These are phyloP conservation scores for Geodia barretti DNA, from an alignment of 37 sponge, comb jelly and placozoan species.

Conservation along the genomic window DNA sequence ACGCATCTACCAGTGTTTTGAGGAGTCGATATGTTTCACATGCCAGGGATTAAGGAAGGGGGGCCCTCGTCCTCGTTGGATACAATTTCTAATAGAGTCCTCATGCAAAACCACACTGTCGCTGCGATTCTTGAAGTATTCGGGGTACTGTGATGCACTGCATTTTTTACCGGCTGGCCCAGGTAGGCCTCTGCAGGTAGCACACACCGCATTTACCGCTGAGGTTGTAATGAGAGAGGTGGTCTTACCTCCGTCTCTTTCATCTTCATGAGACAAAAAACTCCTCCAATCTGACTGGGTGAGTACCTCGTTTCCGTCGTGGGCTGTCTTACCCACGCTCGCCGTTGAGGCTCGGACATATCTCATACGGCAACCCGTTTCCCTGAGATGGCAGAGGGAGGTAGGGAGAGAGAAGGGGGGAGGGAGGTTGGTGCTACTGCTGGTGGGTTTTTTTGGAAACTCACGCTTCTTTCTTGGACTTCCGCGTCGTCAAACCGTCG, in stretches of 20 bases:
- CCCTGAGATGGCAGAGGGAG: too few relatives aligned
- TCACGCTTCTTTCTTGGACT: slow-evolving; percentile 87
- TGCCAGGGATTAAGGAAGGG: background rate
- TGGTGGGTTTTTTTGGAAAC: too few relatives aligned
- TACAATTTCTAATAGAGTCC: too few relatives aligned
- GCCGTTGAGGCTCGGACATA: slow-evolving; percentile 90
- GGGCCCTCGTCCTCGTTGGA: too few relatives aligned
- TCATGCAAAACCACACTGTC: slow-evolving; percentile 68
- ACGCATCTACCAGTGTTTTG: background rate
- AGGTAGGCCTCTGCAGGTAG: slow-evolving; percentile 81
- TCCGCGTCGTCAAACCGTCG: slow-evolving; percentile 92
- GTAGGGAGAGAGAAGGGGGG: too few relatives aligned
- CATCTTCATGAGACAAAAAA: slow-evolving; percentile 96
- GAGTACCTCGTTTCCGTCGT: slow-evolving; percentile 92
- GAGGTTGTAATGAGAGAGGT: background rate
- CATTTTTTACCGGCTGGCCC: slow-evolving; percentile 80
- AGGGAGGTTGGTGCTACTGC: too few relatives aligned
- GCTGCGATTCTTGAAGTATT: slow-evolving; percentile 99
- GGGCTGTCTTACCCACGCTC: slow-evolving; percentile 96
- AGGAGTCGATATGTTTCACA: background rate
- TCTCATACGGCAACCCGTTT: slow-evolving; percentile 86
- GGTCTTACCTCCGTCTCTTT: slow-evolving; percentile 93
- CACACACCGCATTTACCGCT: background rate
- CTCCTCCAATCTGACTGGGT: slow-evolving; percentile 97
- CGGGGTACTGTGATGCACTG: slow-evolving; percentile 98